Percentiles rank a stretch among this genome's conserved stretches.
phyloP scores from a whole-genome alignment of 1,140 invertebrate species.

The Microplitis demolitor region DNA sequence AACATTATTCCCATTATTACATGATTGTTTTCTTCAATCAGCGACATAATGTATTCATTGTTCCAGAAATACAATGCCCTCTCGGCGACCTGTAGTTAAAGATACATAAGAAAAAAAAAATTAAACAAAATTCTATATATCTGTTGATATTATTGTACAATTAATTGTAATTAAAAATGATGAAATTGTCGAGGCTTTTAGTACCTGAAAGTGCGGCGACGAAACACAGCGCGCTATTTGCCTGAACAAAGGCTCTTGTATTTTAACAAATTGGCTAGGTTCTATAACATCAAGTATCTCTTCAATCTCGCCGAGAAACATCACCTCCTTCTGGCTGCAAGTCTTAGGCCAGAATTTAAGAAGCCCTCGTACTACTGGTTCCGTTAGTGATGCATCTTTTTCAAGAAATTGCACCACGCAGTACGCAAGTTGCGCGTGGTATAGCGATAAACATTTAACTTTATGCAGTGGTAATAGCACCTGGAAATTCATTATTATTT shows the following conservation, averaged over 20 bases:
- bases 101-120: conserved; percentile 2
- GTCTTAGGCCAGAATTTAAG: conserved; percentile 99
- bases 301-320: conserved; percentile 97
- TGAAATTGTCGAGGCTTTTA: background rate
- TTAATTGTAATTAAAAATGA: background rate
- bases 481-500: conserved; percentile 33
- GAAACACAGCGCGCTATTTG: conserved; percentile 98
- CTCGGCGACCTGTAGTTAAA: conserved; percentile 85
- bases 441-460: conserved; percentile 90
- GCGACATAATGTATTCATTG: conserved; percentile 98
- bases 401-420: conserved; percentile 99
- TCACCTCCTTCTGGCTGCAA: conserved; percentile 98
- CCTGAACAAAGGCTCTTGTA: conserved; percentile 95
- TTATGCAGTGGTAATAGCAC: conserved; percentile 98
- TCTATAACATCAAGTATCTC: conserved; percentile 99
- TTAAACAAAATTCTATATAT: background rate
- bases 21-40: conserved; percentile 94
- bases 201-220: conserved; percentile 95
- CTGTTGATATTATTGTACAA: background rate
- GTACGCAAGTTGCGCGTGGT: conserved; percentile 97
- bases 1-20: conserved; percentile 92
- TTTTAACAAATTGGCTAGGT: conserved; percentile 96
- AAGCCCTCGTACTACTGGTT: conserved; percentile 93
- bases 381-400: conserved; percentile 96
- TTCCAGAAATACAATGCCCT: conserved; percentile 98